Evolutionary conservation across 2,113 vertebrate genomes (phyloP).

Genomic region (Embiotoca jacksoni): DNA sequence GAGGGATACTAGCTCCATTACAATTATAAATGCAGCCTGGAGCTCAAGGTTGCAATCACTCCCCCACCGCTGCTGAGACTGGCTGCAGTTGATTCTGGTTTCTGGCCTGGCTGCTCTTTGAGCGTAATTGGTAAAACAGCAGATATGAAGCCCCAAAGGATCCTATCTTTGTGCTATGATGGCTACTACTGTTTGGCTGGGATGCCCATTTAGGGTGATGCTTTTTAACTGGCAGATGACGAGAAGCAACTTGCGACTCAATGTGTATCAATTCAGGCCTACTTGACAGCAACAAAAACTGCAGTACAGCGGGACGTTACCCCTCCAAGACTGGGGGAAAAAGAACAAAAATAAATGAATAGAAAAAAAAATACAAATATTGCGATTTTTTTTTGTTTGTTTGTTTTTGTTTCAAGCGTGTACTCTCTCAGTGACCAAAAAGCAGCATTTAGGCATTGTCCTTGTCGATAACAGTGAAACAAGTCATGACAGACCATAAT

Average conservation of each 20-base stretch:
- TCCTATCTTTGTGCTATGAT: constrained; percentile 23
- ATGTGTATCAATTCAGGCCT: neutral
- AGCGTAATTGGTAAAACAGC: constrained; percentile 49
- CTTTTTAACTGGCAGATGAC: constrained; percentile 23
- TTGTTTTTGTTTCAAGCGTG: neutral
- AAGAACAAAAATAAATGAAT: neutral
- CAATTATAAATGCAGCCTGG: constrained; percentile 58
- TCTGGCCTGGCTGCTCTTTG: constrained; percentile 33
- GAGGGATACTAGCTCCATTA: constrained; percentile 47
- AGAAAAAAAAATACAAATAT: neutral
- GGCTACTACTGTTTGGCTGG: constrained; percentile 14
- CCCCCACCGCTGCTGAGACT: constrained; percentile 25
- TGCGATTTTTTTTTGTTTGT: neutral
- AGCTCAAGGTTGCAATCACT: constrained; percentile 19
- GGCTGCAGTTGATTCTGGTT: constrained; percentile 30
- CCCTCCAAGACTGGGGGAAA: neutral
- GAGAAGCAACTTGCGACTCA: neutral
- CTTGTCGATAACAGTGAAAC: neutral
- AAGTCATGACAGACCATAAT: neutral
- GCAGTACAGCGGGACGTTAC: neutral
- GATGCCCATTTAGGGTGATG: constrained; percentile 18
- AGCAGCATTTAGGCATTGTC: neutral
- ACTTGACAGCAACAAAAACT: constrained; percentile 14
- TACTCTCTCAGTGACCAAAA: neutral
- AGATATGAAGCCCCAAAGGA: constrained; percentile 23